phyloP scores from a whole-genome alignment of 1,140 invertebrate genomes.

The Archegozetes longisetosus region DNA sequence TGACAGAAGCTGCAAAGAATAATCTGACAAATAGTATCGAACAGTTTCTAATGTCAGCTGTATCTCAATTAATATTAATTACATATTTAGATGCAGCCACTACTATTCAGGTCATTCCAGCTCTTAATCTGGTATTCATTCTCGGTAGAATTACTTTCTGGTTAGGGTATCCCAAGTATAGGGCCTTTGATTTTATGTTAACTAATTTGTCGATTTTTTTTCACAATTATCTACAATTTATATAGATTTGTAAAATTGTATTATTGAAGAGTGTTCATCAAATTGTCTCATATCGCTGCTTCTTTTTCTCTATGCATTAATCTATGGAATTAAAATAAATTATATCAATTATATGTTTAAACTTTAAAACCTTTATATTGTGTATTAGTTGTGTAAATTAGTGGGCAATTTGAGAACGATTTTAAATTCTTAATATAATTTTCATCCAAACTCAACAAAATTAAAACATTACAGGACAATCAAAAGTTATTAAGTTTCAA shows the following conservation, averaged over 20 bases:
- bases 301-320: too few relatives aligned
- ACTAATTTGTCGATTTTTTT: neutral
- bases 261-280: too few relatives aligned
- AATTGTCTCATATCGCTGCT: too few relatives aligned
- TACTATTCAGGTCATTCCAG: neutral
- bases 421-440: too few relatives aligned
- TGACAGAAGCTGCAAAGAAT: neutral
- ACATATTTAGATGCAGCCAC: neutral
- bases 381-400: too few relatives aligned
- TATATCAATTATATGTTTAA: too few relatives aligned
- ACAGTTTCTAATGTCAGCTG: neutral
- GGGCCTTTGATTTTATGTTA: slow-evolving; percentile 1
- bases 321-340: too few relatives aligned
- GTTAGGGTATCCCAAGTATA: slow-evolving; percentile 3
- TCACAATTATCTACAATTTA: neutral
- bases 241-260: neutral
- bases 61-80: slow-evolving; percentile 4
- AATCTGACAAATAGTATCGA: slow-evolving; percentile 5
- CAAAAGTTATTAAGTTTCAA: too few relatives aligned
- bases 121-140: neutral
- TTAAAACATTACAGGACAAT: too few relatives aligned
- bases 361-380: too few relatives aligned
- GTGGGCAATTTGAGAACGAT: too few relatives aligned
- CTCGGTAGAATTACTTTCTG: neutral
- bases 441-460: too few relatives aligned